Evolutionary conservation across 2,888 invertebrate genomes (phyloP), one percentile per base, ranked within the genome.

Genomic region (Philereme transversata): DNA sequence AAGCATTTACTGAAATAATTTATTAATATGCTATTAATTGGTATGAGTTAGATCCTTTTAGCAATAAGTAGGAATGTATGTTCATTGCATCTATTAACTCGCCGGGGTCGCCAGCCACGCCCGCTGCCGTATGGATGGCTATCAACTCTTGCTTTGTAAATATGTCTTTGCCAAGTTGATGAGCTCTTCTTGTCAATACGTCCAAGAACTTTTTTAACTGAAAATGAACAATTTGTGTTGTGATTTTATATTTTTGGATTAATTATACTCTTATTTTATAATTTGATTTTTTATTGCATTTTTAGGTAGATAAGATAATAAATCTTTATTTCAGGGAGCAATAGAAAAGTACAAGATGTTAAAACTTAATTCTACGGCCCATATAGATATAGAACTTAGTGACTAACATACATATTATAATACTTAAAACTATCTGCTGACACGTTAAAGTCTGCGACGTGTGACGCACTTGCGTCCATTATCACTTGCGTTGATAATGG

Each of bases 41-140:
- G 77, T 96, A 97, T 53, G 95, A 89, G 77, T 95, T 94, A 10
- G 94, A 93, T 0, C 95, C 96, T 85, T 97, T 97, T 77, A 97
- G 95, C 67, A 99, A 89, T 67, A 99, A 90, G 87, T 95, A 96
- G 7, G 98, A 98, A 82, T 97, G 97, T 73, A 95, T 93, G 82
- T 99, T 98, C 71, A 98, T 93, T 41, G 95, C 94, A 69, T 95
- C 94, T 54, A 99, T 93, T 51, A 98, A 93, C 67, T 94, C 94
- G 51, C 93, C 93, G 67, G 97, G 94, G 76, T 96, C 95, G 0
- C 94, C 92, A 0, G 93, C 81, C 45, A 98, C 92, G 4, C 95
- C 95, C 0, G 94, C 94, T 5, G 94, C 91, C 72, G 92, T 88
- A 35, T 96, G 95, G 56, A 97, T 93, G 76, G 96, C 94, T 78